These are phyloP conservation scores for Stigmatopora argus DNA, from an alignment of 2,113 vertebrate genomes.

Conservation along the genomic window DNA sequence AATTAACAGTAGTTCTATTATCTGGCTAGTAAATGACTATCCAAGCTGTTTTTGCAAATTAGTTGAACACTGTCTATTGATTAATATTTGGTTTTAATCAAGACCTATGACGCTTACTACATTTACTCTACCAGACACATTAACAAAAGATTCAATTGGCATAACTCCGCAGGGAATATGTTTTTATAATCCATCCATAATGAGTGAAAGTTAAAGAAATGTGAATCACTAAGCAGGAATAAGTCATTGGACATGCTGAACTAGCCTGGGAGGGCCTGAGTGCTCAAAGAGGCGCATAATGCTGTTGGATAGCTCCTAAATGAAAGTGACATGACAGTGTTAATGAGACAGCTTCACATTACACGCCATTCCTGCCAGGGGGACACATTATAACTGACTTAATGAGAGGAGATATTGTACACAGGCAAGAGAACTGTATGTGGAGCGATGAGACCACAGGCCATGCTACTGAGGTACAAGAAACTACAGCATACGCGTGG, in stretches of 20 bases:
- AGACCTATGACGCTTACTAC: constrained; percentile 68
- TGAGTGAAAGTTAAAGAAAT: constrained; percentile 64
- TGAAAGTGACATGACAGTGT: constrained; percentile 63
- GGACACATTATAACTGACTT: constrained; percentile 53
- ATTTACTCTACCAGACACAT: constrained; percentile 68
- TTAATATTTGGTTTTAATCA: constrained; percentile 64
- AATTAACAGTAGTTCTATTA: neutral
- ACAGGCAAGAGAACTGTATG: constrained; percentile 45
- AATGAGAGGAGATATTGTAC: constrained; percentile 64
- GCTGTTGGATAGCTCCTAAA: constrained; percentile 56
- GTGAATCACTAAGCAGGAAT: constrained; percentile 51
- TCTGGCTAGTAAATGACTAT: constrained; percentile 24
- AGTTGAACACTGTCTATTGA: constrained; percentile 46
- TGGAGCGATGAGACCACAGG: constrained; percentile 45
- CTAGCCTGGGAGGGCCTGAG: constrained; percentile 41
- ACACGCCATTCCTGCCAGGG: constrained; percentile 49
- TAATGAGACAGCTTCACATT: constrained; percentile 63
- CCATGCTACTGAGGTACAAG: constrained; percentile 40
- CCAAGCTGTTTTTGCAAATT: constrained; percentile 49
- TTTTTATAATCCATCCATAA: constrained; percentile 63
- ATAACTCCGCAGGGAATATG: constrained; percentile 61
- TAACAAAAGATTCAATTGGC: constrained; percentile 69
- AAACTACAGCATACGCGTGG: constrained; percentile 21
- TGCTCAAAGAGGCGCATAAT: constrained; percentile 50
- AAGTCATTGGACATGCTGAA: constrained; percentile 63